Conservation (phyloP, 2,888 invertebrate species). For the Lasioglossum villosulum region DNA sequence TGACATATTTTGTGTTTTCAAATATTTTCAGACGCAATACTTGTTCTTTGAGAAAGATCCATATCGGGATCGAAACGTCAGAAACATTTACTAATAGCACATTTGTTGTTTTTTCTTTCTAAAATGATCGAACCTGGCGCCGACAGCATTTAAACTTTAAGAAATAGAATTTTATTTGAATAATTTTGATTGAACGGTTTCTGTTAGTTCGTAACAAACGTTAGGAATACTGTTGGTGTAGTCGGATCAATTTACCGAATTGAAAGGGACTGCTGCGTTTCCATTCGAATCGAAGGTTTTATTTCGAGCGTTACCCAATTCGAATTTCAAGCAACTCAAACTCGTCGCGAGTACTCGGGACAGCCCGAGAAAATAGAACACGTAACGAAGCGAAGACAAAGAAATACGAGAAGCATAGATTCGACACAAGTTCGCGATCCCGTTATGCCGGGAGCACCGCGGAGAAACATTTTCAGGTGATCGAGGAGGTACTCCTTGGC, state of each 20-base stretch:
- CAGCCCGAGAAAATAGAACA: conserved; percentile 12
- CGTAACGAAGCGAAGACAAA: conserved; percentile 60
- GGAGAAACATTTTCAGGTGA: conserved; percentile 69
- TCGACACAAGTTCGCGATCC: conserved; percentile 75
- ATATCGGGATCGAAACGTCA: too few species aligned
- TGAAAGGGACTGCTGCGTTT: background rate
- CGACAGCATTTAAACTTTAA: too few species aligned
- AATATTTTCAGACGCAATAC: too few species aligned
- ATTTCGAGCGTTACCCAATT: background rate
- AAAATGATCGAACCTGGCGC: too few species aligned
- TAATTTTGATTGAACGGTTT: background rate
- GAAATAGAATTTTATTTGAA: background rate
- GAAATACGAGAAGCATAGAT: conserved; percentile 68
- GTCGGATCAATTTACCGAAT: background rate
- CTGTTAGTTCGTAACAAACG: background rate
- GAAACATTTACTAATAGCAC: too few species aligned
- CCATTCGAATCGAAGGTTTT: background rate
- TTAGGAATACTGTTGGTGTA: background rate
- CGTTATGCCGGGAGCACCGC: conserved; percentile 70
- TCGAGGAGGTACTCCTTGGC: conserved; percentile 55
- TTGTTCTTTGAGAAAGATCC: too few species aligned
- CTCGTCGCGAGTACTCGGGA: background rate
- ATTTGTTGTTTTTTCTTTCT: too few species aligned
- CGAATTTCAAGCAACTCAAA: background rate
- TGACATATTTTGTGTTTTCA: too few species aligned